Evolutionary conservation across 1,140 invertebrate species (phyloP).

Genomic region (Orius laevigatus): DNA sequence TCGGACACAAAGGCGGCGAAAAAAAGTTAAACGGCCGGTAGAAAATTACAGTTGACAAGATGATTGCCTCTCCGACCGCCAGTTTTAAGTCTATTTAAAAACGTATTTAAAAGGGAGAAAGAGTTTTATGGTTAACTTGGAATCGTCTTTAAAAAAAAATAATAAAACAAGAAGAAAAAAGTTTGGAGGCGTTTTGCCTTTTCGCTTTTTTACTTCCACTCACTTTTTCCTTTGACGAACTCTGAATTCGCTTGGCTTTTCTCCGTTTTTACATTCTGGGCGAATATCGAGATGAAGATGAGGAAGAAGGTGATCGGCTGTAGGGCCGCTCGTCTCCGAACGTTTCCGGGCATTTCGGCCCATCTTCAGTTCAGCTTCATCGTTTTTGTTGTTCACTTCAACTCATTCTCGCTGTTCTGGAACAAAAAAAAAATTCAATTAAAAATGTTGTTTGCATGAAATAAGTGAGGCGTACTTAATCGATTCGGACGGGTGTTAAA

Average conservation of each 20-base stretch:
- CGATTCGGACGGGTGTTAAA: too few relatives aligned
- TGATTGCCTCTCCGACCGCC: background rate
- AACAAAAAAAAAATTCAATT: background rate
- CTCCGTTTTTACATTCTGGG: slow-evolving; percentile 25
- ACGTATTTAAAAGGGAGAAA: background rate
- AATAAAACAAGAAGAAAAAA: background rate
- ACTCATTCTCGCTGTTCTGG: too few relatives aligned
- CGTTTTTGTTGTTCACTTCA: background rate
- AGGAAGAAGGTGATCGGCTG: slow-evolving; percentile 22
- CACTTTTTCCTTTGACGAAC: slow-evolving; percentile 38
- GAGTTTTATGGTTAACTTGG: background rate
- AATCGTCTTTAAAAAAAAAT: background rate
- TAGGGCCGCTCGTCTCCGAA: slow-evolving; percentile 25
- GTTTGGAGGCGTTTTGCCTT: background rate
- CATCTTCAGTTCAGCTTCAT: slow-evolving; percentile 8
- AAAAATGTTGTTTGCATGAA: background rate
- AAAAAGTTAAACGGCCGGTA: too few relatives aligned
- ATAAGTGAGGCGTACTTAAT: background rate
- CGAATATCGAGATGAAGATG: slow-evolving; percentile 24
- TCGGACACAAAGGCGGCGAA: too few relatives aligned
- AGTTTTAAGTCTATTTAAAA: background rate
- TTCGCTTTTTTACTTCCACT: slow-evolving; percentile 22
- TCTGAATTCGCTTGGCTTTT: slow-evolving; percentile 28
- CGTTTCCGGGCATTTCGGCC: slow-evolving; percentile 23
- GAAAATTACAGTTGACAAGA: too few relatives aligned